phyloP scores from a whole-genome alignment of 2,888 invertebrate species.

The Drosophila villosipedis region DNA sequence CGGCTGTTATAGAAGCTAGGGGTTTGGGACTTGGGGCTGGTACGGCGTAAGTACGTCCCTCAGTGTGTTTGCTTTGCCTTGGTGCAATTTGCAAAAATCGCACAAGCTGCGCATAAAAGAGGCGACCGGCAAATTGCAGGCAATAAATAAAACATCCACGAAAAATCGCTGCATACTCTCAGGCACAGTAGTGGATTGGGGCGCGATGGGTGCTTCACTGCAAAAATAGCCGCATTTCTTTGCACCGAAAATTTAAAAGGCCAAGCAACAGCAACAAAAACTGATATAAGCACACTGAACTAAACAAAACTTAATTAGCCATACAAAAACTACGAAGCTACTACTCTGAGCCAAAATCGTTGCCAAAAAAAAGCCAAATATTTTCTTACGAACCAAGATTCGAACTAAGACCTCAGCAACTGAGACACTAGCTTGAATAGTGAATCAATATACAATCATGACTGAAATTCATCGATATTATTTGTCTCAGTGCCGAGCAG shows the following conservation, averaged over 20 bases:
- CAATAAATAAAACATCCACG: slow-evolving; percentile 74
- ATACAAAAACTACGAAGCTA: neutral
- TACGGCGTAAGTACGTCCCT: slow-evolving; percentile 42
- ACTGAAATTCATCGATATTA: neutral
- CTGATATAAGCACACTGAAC: slow-evolving; percentile 26
- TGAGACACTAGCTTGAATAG: neutral
- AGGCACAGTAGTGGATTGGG: slow-evolving; percentile 24
- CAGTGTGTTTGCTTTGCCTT: slow-evolving; percentile 35
- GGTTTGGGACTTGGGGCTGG: neutral
- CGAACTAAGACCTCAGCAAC: neutral
- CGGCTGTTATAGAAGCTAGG: neutral
- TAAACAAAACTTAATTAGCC: neutral
- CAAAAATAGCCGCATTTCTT: slow-evolving; percentile 49
- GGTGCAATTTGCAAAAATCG: slow-evolving; percentile 56
- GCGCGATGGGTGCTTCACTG: slow-evolving; percentile 25
- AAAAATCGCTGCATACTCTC: slow-evolving; percentile 73
- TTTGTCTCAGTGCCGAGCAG: slow-evolving; percentile 27
- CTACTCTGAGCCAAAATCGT: neutral
- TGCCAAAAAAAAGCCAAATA: neutral
- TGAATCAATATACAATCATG: neutral
- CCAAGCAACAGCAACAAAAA: slow-evolving; percentile 20
- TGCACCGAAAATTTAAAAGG: slow-evolving; percentile 30
- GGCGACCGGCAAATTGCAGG: slow-evolving; percentile 68
- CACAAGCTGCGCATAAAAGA: slow-evolving; percentile 67
- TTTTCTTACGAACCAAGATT: neutral